These are phyloP conservation scores for Prenolepis imparis DNA, from an alignment of 2,888 invertebrate genomes.

Conservation along the genomic window DNA sequence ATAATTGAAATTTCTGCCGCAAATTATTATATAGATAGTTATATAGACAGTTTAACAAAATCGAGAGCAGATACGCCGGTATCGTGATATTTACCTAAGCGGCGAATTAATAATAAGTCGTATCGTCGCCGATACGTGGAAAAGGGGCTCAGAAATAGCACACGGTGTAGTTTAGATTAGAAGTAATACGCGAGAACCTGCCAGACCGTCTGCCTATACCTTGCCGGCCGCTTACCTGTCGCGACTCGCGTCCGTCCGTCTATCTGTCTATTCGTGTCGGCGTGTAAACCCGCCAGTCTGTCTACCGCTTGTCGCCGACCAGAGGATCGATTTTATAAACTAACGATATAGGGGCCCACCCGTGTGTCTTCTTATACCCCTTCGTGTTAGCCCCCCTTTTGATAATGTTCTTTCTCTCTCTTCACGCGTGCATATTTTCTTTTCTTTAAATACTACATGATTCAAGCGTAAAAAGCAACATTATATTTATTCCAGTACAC, in stretches of 20 bases:
- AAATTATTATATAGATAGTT: too few species aligned
- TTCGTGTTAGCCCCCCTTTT: neutral
- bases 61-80: neutral
- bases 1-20: too few species aligned
- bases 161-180: slow-evolving; percentile 39
- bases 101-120: slow-evolving; percentile 35
- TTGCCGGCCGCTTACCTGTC: slow-evolving; percentile 41
- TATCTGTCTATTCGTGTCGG: slow-evolving; percentile 37
- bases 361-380: slow-evolving; percentile 13
- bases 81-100: slow-evolving; percentile 42
- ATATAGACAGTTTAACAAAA: slow-evolving; percentile 6
- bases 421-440: neutral
- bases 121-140: slow-evolving; percentile 39
- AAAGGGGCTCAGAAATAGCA: slow-evolving; percentile 37
- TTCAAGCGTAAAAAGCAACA: neutral
- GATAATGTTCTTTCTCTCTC: neutral
- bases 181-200: slow-evolving; percentile 55
- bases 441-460: neutral
- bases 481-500: neutral
- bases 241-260: slow-evolving; percentile 35
- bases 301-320: slow-evolving; percentile 53
- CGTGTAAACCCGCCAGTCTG: slow-evolving; percentile 57
- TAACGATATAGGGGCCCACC: slow-evolving; percentile 33
- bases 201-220: slow-evolving; percentile 34
- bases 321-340: slow-evolving; percentile 48